A percentile compares a stretch with the other conserved stretches of the same genome.
Evolutionary conservation across 1,140 invertebrate genomes (phyloP).

Genomic region (Araneus ventricosus): DNA sequence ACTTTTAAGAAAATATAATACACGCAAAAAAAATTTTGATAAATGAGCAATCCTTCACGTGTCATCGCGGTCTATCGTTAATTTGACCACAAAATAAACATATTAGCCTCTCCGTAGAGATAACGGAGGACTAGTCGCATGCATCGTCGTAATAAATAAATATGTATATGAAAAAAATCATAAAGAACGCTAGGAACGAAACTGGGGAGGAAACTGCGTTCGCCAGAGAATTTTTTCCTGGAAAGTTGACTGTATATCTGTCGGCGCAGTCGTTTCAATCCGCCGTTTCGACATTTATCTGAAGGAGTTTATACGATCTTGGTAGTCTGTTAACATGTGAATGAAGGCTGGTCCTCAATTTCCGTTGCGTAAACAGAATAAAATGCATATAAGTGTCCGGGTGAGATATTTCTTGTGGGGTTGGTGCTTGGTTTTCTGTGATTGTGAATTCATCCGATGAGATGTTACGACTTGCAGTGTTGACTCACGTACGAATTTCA

Average conservation of each 20-base stretch:
- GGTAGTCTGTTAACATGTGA: constrained; percentile 41
- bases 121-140: not conserved
- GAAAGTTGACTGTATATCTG: constrained; percentile 34
- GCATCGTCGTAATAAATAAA: not conserved
- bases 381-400: not conserved
- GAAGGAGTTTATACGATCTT: constrained; percentile 30
- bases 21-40: not conserved
- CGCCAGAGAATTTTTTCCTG: not conserved
- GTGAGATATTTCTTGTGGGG: not conserved
- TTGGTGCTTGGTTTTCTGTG: not conserved
- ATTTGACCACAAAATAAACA: constrained; percentile 66
- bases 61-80: constrained; percentile 54
- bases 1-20: constrained; percentile 11
- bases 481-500: too few relatives aligned
- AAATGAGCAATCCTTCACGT: constrained; percentile 32
- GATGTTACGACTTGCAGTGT: too few relatives aligned
- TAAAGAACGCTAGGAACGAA: not conserved
- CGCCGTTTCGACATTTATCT: constrained; percentile 51
- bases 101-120: constrained; percentile 43
- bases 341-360: not conserved
- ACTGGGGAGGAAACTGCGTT: not conserved
- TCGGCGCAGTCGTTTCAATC: constrained; percentile 25
- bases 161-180: not conserved
- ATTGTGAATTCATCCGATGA: not conserved
- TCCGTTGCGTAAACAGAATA: constrained; percentile 2